These are phyloP conservation scores for Philaethria dido DNA, from an alignment of 2,888 invertebrate species.

Conservation along the genomic window DNA sequence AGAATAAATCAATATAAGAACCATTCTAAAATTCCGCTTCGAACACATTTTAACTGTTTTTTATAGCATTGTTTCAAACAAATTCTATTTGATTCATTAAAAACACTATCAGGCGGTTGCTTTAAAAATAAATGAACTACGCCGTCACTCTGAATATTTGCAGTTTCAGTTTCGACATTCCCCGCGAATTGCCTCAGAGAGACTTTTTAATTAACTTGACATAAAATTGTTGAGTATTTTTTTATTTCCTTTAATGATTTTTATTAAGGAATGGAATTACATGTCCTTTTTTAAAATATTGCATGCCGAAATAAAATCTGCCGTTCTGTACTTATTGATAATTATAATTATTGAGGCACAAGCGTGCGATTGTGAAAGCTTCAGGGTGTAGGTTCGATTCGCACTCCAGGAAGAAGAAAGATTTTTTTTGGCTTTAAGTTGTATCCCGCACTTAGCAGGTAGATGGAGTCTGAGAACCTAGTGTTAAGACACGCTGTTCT, in stretches of 20 bases:
- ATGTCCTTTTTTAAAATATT: constrained; percentile 3
- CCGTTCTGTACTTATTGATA: background rate
- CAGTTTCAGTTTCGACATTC: constrained; percentile 26
- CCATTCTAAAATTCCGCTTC: background rate
- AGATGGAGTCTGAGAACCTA: too few species aligned
- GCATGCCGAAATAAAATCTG: background rate
- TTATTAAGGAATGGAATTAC: background rate
- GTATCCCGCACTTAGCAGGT: too few species aligned
- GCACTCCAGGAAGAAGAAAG: too few species aligned
- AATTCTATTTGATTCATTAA: constrained; percentile 19
- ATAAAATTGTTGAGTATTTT: constrained; percentile 14
- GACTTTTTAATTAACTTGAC: constrained; percentile 35
- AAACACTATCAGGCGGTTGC: constrained; percentile 18
- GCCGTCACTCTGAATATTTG: constrained; percentile 23
- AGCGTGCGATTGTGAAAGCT: too few species aligned
- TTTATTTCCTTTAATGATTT: constrained; percentile 2
- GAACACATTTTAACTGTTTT: background rate
- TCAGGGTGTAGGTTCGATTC: too few species aligned
- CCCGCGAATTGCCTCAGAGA: constrained; percentile 18
- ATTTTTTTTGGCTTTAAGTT: too few species aligned
- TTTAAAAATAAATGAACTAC: constrained; percentile 25
- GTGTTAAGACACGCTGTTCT: too few species aligned
- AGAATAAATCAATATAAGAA: background rate
- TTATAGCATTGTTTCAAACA: constrained; percentile 1
- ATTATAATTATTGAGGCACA: too few species aligned